These are phyloP conservation scores for Trachemys scripta DNA, from an alignment of 2,113 vertebrate species.

Conservation along the genomic window DNA sequence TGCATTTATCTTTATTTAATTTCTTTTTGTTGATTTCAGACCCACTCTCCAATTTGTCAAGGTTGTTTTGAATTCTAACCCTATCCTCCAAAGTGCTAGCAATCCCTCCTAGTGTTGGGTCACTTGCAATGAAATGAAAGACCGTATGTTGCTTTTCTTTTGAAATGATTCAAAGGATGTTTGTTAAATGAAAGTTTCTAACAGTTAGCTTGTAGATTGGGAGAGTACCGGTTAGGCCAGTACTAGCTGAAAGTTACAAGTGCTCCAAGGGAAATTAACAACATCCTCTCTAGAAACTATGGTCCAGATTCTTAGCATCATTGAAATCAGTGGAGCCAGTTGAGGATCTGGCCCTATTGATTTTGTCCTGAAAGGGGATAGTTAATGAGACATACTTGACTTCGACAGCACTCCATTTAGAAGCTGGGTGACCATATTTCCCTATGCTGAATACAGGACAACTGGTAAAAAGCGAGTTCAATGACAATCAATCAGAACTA, in stretches of 20 bases:
- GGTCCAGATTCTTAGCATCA: neutral
- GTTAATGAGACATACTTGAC: fast-evolving
- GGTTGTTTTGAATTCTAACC: no score
- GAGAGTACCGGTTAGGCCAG: neutral
- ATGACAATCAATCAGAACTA: no score
- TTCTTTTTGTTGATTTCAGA: no score
- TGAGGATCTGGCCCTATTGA: neutral
- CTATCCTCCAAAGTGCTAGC: no score
- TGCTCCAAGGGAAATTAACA: neutral
- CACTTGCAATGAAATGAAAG: neutral
- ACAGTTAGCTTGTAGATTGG: neutral
- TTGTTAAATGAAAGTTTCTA: neutral
- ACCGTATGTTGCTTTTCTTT: neutral
- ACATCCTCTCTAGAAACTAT: neutral
- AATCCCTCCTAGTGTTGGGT: neutral
- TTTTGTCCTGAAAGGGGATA: neutral
- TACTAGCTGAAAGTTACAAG: neutral
- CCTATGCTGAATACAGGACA: no score
- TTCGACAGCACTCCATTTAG: neutral
- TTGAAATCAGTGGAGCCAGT: fast-evolving
- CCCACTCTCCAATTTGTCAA: no score
- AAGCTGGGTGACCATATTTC: no score
- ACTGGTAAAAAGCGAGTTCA: no score
- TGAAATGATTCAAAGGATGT: neutral
- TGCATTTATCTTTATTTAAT: no score